A percentile compares a stretch with the other conserved stretches of the same genome.
phyloP scores from a whole-genome alignment of 2,797 vertebrate genomes.

The Xiphorhynchus erythropygius region DNA sequence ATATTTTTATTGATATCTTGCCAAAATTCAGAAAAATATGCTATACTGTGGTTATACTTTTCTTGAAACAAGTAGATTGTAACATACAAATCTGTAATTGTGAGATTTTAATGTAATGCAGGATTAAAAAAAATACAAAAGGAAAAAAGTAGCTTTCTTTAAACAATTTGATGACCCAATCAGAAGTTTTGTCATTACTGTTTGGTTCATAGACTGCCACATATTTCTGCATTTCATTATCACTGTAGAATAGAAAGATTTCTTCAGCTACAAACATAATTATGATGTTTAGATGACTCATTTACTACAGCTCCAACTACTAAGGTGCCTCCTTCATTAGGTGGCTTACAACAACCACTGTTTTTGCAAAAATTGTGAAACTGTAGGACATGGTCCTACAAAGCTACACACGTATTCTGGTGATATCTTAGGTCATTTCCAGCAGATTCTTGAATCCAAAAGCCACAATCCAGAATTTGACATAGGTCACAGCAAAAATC shows the following conservation, averaged over 20 bases:
- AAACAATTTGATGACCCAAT: background rate
- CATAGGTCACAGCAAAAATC: background rate
- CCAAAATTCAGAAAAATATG: background rate
- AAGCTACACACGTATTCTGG: rapidly evolving
- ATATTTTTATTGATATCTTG: background rate
- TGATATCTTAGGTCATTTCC: background rate
- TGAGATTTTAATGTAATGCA: background rate
- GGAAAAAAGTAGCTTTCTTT: background rate
- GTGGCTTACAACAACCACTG: background rate
- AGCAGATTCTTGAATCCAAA: background rate
- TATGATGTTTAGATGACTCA: background rate
- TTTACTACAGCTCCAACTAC: background rate
- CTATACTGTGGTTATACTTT: background rate
- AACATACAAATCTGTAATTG: background rate
- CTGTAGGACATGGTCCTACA: background rate
- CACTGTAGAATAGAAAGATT: background rate
- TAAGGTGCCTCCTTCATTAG: background rate
- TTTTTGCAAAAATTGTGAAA: background rate
- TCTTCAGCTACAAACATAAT: background rate
- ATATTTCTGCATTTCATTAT: background rate
- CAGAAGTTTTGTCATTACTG: background rate
- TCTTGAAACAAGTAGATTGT: background rate
- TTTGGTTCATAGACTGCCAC: background rate
- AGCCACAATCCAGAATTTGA: background rate
- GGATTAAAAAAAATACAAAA: background rate